Evolutionary conservation across 2,888 invertebrate genomes (phyloP).

Genomic region (Itoplectis maculator): DNA sequence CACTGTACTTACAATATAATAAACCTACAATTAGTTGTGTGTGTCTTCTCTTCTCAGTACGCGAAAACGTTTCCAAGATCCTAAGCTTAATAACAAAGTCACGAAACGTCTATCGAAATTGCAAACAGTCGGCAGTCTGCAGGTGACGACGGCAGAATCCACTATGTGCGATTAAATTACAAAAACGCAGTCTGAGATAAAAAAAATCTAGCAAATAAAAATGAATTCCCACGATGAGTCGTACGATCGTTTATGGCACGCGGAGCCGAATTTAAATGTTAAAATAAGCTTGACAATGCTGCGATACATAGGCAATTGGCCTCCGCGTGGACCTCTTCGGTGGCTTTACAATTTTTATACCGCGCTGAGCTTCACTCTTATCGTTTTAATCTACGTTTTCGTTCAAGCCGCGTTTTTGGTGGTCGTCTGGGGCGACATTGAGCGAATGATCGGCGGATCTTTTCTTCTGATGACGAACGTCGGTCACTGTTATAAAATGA

Average conservation of each 20-base stretch:
- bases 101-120: neutral
- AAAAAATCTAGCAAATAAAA: too few relatives aligned
- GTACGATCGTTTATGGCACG: constrained; percentile 43
- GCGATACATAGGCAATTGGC: constrained; percentile 77
- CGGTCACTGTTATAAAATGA: constrained; percentile 75
- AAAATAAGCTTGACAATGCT: constrained; percentile 73
- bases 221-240: constrained; percentile 8
- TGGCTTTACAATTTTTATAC: constrained; percentile 69
- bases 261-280: constrained; percentile 74
- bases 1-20: neutral
- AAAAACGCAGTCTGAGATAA: neutral
- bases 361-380: constrained; percentile 66
- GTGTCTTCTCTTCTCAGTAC: neutral
- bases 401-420: constrained; percentile 72
- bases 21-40: neutral
- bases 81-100: neutral
- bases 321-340: constrained; percentile 63
- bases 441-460: constrained; percentile 71
- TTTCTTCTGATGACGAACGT: constrained; percentile 76
- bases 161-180: neutral
- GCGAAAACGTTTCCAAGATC: neutral
- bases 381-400: constrained; percentile 71
- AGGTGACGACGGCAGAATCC: too few relatives aligned
- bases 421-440: constrained; percentile 70
- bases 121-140: too few relatives aligned